A percentile compares a stretch with the other conserved stretches of the same genome.
Evolutionary conservation across 2,113 vertebrate genomes (phyloP).

Genomic region (Psophia crepitans): DNA sequence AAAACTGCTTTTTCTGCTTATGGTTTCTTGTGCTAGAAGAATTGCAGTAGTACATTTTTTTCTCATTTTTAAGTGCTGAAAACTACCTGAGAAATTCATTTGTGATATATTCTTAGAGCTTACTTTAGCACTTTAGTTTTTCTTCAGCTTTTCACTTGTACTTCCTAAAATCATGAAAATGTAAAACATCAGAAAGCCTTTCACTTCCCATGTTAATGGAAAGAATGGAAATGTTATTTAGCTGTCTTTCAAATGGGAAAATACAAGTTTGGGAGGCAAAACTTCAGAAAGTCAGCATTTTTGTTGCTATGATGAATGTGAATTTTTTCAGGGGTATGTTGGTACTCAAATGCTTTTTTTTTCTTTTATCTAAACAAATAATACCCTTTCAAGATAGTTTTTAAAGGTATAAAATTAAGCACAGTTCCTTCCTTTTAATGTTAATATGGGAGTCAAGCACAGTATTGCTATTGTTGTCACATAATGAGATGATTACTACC

Average conservation of each 20-base stretch:
- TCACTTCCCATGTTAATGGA: background rate
- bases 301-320: background rate
- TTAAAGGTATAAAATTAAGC: background rate
- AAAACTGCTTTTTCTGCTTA: background rate
- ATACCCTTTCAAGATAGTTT: background rate
- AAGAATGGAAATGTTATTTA: background rate
- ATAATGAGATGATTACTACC: slow-evolving; percentile 50
- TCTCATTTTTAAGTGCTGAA: background rate
- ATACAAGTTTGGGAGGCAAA: background rate
- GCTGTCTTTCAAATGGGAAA: background rate
- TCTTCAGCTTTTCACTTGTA: background rate
- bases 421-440: background rate
- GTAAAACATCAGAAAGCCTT: background rate
- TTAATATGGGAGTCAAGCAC: background rate
- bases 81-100: background rate
- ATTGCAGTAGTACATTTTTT: background rate
- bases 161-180: background rate
- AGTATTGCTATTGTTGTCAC: background rate
- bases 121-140: background rate
- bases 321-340: background rate
- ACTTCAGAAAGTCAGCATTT: background rate
- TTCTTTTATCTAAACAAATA: background rate
- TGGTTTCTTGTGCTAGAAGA: background rate
- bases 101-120: background rate
- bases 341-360: background rate